Base-by-base conservation (phyloP, 1,140 invertebrate species). In the Harpegnathos saltator region DNA sequence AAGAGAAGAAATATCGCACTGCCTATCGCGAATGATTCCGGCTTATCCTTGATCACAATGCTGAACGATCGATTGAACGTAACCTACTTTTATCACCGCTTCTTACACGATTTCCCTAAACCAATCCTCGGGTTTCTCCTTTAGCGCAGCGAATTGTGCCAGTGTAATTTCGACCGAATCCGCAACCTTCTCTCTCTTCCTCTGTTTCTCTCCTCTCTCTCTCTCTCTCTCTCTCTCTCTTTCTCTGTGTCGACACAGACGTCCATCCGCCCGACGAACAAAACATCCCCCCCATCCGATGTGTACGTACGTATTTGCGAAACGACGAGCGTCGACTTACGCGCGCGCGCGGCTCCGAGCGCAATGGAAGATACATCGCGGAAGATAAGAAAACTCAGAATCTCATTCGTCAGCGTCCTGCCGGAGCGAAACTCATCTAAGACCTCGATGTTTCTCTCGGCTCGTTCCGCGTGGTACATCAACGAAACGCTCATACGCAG, bases 291-390 rank as follows among this genome's bases (percentile, higher is more conserved):
- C 9, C 54, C 17, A 19, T 19, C 33, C 52, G 48, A 9, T 44
- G 38, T 58, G 15, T 56, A 72, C 11, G 19, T 66, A 72, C 38
- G 26, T 78, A 78, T 44, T n/a, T 77, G 15, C 33, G n/a, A 71
- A 48, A 80, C 26, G 14, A 69, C 9, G 69, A 44, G 38, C 38
- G 38, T 9, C 38, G 9, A 44, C 38, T 3, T 69, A 24, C 22
- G 24, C n/a, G 38, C 7, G 14, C 54, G 38, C 54, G 54, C 50
- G 48, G 56, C 61, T 48, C 24, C 14, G 85, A 84, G 62, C 90
- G 87, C 85, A 72, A 77, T 90, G 91, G 91, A 92, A 92, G 91
- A 92, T 91, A 91, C 44, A 84, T 78, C 62, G 83, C 66, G 87
- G 84, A 91, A 91, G 83, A 77, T 77, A 69, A 74, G 56, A 77